Evolutionary conservation across 2,797 vertebrate genomes (phyloP).

Genomic region (Picus viridis): DNA sequence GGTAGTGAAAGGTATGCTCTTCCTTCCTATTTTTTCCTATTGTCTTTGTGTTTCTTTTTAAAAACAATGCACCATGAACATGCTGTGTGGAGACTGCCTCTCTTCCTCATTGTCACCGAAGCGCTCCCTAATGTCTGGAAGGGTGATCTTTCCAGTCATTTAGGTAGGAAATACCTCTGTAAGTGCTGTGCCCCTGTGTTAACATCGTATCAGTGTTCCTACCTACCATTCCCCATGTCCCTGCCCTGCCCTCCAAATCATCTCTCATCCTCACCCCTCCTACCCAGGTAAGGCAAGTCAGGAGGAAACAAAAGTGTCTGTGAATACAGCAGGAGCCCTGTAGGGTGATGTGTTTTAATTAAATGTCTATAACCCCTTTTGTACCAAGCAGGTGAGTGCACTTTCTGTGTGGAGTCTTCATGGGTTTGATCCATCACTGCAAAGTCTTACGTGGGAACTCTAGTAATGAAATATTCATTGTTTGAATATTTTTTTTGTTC

Average conservation of each 20-base stretch:
- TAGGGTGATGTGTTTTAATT: slow-evolving; percentile 18
- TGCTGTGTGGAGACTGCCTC: slow-evolving; percentile 55
- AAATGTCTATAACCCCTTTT: slow-evolving; percentile 1
- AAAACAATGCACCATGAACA: slow-evolving; percentile 54
- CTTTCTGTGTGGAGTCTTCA: slow-evolving; percentile 13
- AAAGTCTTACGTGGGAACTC: neutral
- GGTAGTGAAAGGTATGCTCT: slow-evolving; percentile 99
- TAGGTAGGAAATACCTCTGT: slow-evolving; percentile 19
- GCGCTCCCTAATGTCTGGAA: slow-evolving; percentile 54
- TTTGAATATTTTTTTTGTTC: neutral
- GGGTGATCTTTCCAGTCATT: slow-evolving; percentile 47
- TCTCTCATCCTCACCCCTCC: slow-evolving; percentile 37
- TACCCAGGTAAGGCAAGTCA: slow-evolving; percentile 53
- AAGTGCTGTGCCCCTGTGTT: slow-evolving; percentile 43
- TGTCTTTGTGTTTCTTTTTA: slow-evolving; percentile 78
- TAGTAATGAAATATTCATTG: neutral
- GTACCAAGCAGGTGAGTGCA: slow-evolving; percentile 68
- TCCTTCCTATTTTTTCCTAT: slow-evolving; percentile 83
- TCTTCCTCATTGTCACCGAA: slow-evolving; percentile 56
- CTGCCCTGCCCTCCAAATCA: slow-evolving; percentile 23
- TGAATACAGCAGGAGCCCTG: slow-evolving; percentile 11
- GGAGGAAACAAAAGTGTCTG: neutral
- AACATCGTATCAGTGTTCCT: slow-evolving; percentile 56
- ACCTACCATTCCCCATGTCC: slow-evolving; percentile 24
- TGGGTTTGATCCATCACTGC: neutral